Evolutionary conservation across 1,140 invertebrate species (phyloP).

Genomic region (Bombus ignitus): DNA sequence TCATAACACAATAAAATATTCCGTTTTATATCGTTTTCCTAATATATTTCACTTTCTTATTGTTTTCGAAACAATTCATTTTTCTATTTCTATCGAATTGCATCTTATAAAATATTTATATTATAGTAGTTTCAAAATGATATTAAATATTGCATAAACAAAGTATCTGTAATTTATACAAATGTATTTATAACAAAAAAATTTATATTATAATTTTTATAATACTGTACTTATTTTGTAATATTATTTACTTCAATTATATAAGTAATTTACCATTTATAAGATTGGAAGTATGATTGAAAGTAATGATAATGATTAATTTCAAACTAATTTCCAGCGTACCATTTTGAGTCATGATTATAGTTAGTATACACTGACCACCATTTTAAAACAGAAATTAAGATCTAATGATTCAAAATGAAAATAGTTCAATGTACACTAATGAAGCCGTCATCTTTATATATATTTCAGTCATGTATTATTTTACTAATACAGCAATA

Average conservation of each 20-base stretch:
- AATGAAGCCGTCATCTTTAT: background rate
- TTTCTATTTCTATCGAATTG: background rate
- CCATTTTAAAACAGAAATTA: constrained; percentile 30
- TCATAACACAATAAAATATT: background rate
- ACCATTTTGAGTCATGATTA: background rate
- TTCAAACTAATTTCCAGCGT: background rate
- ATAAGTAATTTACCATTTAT: background rate
- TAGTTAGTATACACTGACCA: background rate
- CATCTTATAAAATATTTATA: background rate
- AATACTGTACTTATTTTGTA: background rate
- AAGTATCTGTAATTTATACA: background rate
- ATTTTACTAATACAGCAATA: background rate
- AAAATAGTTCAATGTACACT: background rate
- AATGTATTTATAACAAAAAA: background rate
- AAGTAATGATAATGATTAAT: background rate
- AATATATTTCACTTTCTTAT: background rate
- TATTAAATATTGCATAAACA: background rate
- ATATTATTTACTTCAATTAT: background rate
- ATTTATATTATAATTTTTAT: background rate
- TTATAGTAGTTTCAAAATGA: background rate
- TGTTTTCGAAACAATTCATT: background rate
- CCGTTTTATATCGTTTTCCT: background rate
- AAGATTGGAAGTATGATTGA: background rate
- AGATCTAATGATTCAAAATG: background rate
- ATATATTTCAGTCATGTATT: background rate